phyloP scores from a whole-genome alignment of 1,140 invertebrate species.

The Anthonomus grandis region DNA sequence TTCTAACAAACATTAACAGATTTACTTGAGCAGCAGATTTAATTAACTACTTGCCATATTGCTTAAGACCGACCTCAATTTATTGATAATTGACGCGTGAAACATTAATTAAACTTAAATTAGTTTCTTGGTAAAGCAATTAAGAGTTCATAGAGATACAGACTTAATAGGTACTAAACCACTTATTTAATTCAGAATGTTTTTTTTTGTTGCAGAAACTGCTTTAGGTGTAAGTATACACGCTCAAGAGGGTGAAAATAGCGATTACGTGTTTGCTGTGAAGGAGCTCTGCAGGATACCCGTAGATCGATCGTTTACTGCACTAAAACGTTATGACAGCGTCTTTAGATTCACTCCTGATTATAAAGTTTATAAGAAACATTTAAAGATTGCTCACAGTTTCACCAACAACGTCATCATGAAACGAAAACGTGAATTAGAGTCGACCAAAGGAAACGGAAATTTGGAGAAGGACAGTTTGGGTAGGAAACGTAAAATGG shows the following conservation, averaged over 20 bases:
- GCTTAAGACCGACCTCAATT: no score
- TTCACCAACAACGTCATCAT: conserved; percentile 50
- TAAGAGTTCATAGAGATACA: no score
- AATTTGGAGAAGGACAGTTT: conserved; percentile 28
- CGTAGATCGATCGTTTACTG: not conserved
- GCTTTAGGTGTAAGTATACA: conserved; percentile 17
- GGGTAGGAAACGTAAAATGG: conserved; percentile 56
- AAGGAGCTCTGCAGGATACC: conserved; percentile 5
- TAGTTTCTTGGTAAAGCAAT: no score
- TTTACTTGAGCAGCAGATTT: no score
- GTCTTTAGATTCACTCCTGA: conserved; percentile 5
- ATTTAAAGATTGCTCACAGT: conserved; percentile 52
- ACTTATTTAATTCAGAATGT: no score
- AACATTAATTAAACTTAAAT: no score
- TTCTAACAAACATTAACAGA: no score
- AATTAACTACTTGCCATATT: no score
- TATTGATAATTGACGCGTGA: no score
- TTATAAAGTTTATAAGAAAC: conserved; percentile 38
- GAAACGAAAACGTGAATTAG: conserved; percentile 42
- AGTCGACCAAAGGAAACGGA: conserved; percentile 9
- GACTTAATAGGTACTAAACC: no score
- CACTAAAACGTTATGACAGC: not conserved
- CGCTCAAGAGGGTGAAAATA: conserved; percentile 1
- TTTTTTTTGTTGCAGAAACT: conserved; percentile 12
- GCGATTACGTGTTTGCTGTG: conserved; percentile 7